A percentile compares a stretch with the other conserved stretches of the same genome.
These are phyloP conservation scores for Galerucella calmariensis DNA, from an alignment of 2,888 invertebrate genomes.

Conservation along the genomic window DNA sequence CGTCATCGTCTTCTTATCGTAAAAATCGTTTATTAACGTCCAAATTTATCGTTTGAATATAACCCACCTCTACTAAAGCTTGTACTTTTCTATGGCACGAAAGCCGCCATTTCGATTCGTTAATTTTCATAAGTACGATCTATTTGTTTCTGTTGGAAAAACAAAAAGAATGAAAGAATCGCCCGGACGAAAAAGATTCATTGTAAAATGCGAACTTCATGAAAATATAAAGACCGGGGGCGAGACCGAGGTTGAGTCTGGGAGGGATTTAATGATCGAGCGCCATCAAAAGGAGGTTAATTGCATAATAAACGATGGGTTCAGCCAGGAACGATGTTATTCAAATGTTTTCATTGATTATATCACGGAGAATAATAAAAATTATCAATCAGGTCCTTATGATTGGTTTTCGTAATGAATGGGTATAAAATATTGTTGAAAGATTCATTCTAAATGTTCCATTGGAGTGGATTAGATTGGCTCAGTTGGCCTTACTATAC, in stretches of 20 bases:
- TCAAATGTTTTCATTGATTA: not conserved
- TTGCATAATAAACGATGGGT: not conserved
- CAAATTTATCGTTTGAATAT: conserved; percentile 1
- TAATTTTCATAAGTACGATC: conserved; percentile 27
- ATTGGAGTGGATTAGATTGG: too few species aligned
- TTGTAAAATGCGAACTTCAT: conserved; percentile 14
- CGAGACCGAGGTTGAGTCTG: not conserved
- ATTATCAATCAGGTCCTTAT: too few species aligned
- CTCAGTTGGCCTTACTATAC: too few species aligned
- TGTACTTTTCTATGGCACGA: not conserved
- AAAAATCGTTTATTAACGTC: not conserved
- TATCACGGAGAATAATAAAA: too few species aligned
- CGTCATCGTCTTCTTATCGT: not conserved
- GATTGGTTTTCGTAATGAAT: too few species aligned
- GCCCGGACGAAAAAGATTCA: conserved; percentile 16
- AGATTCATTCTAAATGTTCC: too few species aligned
- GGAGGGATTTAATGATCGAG: not conserved
- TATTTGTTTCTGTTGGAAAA: conserved; percentile 16
- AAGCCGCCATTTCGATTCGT: conserved; percentile 29
- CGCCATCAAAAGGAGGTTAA: not conserved
- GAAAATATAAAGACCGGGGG: not conserved
- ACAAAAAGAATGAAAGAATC: conserved; percentile 19
- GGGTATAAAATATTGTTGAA: too few species aligned
- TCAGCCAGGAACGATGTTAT: not conserved
- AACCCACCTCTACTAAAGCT: conserved; percentile 10